Conservation (phyloP, 2,113 vertebrate species). For the Sinocyclocheilus maitianheensis region DNA sequence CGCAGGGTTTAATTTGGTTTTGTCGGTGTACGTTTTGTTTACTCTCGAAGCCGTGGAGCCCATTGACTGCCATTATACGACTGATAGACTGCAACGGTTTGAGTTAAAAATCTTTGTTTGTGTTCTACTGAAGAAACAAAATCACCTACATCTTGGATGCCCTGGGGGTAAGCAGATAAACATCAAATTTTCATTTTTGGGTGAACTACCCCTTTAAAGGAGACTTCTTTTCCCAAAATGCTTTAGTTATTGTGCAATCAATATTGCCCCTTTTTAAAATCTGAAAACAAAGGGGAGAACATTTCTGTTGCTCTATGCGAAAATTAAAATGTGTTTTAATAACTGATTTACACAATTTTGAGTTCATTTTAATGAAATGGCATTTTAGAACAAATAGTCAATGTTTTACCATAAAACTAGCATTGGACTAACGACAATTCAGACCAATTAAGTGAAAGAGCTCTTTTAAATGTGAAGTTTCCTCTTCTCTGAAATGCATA, state of each 20-base stretch:
- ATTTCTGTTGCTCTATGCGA: background rate
- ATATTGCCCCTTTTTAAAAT: background rate
- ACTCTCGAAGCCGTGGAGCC: no score
- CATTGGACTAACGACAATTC: background rate
- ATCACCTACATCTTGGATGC: no score
- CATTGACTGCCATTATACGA: no score
- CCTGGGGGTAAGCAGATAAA: no score
- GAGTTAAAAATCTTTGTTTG: no score
- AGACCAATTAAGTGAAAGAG: background rate
- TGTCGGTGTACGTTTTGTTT: no score
- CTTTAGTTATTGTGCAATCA: background rate
- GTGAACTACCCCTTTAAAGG: background rate
- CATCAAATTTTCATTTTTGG: no score
- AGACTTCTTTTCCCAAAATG: background rate
- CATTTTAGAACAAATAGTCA: background rate
- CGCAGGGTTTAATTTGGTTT: no score
- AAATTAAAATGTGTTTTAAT: background rate
- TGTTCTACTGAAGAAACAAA: no score
- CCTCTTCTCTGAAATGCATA: background rate
- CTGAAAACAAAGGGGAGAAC: background rate
- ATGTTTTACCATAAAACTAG: background rate
- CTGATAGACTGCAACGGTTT: no score
- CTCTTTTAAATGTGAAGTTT: background rate
- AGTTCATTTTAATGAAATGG: background rate
- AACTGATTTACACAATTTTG: background rate